A percentile compares a stretch with the other conserved stretches of the same genome.
Evolutionary conservation across 2,113 vertebrate genomes (phyloP).

Genomic region (Anhinga rufa): DNA sequence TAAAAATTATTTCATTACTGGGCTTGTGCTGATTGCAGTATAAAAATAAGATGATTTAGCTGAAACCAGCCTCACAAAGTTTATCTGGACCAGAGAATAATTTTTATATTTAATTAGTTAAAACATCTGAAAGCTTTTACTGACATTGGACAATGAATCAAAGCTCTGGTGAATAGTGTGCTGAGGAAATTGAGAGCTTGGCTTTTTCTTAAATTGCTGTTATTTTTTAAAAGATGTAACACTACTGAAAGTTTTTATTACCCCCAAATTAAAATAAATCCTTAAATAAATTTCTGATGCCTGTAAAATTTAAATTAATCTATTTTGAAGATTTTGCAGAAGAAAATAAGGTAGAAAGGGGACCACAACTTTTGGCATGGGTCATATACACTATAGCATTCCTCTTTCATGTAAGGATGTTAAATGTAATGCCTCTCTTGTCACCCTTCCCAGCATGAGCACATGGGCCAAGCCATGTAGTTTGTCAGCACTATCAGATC

Average conservation of each 20-base stretch:
- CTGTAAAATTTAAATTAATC: neutral
- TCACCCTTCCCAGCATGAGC: neutral
- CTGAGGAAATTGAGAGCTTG: neutral
- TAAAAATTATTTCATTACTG: neutral
- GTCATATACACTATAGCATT: neutral
- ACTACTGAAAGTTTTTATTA: neutral
- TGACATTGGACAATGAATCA: neutral
- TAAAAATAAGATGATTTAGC: neutral
- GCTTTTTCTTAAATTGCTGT: neutral
- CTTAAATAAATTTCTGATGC: neutral
- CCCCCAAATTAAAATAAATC: neutral
- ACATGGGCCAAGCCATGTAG: neutral
- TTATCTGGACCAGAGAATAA: neutral
- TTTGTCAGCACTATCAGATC: neutral
- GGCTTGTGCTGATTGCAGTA: neutral
- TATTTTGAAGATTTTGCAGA: neutral
- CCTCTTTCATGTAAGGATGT: neutral
- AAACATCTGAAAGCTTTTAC: slow-evolving; percentile 45
- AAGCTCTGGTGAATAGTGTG: neutral
- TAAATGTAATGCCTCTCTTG: neutral
- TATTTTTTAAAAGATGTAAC: neutral
- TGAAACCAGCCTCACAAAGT: neutral
- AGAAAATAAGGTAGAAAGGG: neutral
- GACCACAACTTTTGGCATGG: neutral
- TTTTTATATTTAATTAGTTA: slow-evolving; percentile 14